phyloP scores from a whole-genome alignment of 2,797 vertebrate species.

The Caiman crocodilus region DNA sequence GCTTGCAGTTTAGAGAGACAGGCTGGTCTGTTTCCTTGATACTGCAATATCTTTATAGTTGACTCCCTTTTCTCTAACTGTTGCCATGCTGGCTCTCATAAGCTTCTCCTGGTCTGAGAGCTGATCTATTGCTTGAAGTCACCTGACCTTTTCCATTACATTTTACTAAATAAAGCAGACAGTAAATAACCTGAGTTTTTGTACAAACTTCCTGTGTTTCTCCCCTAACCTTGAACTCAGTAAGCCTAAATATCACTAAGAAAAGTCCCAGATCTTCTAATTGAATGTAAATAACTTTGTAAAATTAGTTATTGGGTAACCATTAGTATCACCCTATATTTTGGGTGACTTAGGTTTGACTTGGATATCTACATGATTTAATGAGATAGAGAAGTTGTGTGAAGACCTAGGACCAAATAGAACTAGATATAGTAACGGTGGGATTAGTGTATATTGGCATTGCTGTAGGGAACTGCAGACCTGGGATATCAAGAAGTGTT shows the following conservation, averaged over 20 bases:
- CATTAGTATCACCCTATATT: not conserved
- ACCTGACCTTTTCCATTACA: constrained; percentile 9
- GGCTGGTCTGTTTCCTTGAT: not conserved
- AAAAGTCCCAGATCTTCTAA: not conserved
- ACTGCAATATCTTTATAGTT: not conserved
- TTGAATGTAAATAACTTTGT: not conserved
- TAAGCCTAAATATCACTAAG: not conserved
- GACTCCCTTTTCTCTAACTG: not conserved
- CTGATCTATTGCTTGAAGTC: not conserved
- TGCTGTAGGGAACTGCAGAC: not conserved
- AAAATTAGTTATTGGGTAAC: not conserved
- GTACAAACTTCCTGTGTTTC: not conserved
- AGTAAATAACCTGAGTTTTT: constrained; percentile 18
- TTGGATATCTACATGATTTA: not conserved
- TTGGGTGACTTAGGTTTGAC: not conserved
- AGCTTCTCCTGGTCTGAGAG: not conserved
- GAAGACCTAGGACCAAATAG: not conserved
- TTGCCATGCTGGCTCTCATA: not conserved
- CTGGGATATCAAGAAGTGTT: not conserved
- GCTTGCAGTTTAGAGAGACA: not conserved
- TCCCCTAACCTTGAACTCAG: not conserved
- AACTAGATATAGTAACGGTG: not conserved
- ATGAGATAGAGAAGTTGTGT: not conserved
- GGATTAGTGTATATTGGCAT: not conserved
- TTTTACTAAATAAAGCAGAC: constrained; percentile 68